Evolutionary conservation across 2,888 invertebrate genomes (phyloP), one percentile per base, ranked within the genome.

Genomic region (Dasypolia templi): DNA sequence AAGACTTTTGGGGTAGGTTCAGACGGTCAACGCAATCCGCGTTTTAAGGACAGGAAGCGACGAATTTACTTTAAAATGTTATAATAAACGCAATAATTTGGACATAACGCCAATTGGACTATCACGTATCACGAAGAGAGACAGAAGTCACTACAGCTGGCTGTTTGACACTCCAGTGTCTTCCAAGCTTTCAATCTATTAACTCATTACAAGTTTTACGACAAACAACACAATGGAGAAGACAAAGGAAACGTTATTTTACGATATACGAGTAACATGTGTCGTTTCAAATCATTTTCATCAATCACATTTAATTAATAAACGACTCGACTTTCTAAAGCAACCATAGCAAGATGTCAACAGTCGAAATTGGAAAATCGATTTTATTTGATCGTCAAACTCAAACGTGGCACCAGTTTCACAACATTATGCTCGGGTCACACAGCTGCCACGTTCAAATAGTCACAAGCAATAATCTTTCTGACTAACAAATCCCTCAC

Each of bases 391-490:
- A 75, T 56, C 51, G 56, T 81, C 62, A 63, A 77, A 73, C 12
- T 32, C 29, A 64, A 42, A n/a, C 32, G 19, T 69, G 53, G 22
- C 62, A 26, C 19, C 44, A 44, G 35, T 44, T 79, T 58, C 42
- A 51, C 4, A 46, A 59, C 29, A 35, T 55, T n/a, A 46, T 32
- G 12, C 19, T 29, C 39, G 14, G 79, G 61, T 68, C 73, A 65
- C 64, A 68, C 83, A 83, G 68, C 83, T 81, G 80, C 56, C 44
- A 65, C 64, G 29, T 46, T 59, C 59, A 65, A 83, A 71, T 63
- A 29, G 26, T 65, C 62, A 67, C 29, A 22, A 44, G 58, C 55
- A 58, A 44, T 78, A 63, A 82, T 77, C 46, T 63, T n/a, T 67
- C 26, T 78, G 78, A 66, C 66, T 77, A 79, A 72, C 83, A 78